These are phyloP conservation scores for Drosophila punjabiensis DNA, from an alignment of 1,140 invertebrate genomes.

Conservation along the genomic window DNA sequence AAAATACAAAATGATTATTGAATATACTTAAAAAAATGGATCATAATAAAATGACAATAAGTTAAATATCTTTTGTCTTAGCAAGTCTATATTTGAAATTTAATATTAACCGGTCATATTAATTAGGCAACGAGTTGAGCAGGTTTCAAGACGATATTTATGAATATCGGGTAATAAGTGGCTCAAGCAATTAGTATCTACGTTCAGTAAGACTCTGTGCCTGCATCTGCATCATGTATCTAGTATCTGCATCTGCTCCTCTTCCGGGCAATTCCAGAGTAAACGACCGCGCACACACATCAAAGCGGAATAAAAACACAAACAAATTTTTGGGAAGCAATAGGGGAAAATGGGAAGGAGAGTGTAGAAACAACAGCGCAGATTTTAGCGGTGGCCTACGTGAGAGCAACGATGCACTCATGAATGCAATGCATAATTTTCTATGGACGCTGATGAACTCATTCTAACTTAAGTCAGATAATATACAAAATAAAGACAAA, in stretches of 20 bases:
- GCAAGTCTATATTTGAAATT: not conserved
- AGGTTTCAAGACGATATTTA: constrained; percentile 4
- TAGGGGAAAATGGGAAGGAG: not conserved
- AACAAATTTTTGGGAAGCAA: constrained; percentile 2
- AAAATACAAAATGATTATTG: constrained; percentile 1
- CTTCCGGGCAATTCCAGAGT: constrained; percentile 22
- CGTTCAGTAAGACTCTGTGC: not conserved
- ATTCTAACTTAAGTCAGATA: constrained; percentile 20
- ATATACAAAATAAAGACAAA: constrained; percentile 35
- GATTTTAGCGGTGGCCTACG: not conserved
- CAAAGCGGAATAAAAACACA: constrained; percentile 38
- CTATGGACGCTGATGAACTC: constrained; percentile 64
- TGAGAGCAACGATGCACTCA: constrained; percentile 12
- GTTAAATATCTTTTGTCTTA: constrained; percentile 1
- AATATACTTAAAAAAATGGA: not conserved
- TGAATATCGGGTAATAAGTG: not conserved
- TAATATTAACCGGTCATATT: constrained; percentile 21
- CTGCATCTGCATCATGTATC: constrained; percentile 12
- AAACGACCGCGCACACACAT: constrained; percentile 27
- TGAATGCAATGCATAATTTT: constrained; percentile 50
- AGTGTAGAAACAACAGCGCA: constrained; percentile 3
- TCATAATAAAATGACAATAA: constrained; percentile 1
- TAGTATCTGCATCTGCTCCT: constrained; percentile 18
- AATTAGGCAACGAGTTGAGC: constrained; percentile 18
- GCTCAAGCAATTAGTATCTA: not conserved